Percentiles rank a stretch among this genome's conserved stretches.
These are phyloP conservation scores for Vesta saturnalis DNA, from an alignment of 2,888 invertebrate genomes.

Conservation along the genomic window DNA sequence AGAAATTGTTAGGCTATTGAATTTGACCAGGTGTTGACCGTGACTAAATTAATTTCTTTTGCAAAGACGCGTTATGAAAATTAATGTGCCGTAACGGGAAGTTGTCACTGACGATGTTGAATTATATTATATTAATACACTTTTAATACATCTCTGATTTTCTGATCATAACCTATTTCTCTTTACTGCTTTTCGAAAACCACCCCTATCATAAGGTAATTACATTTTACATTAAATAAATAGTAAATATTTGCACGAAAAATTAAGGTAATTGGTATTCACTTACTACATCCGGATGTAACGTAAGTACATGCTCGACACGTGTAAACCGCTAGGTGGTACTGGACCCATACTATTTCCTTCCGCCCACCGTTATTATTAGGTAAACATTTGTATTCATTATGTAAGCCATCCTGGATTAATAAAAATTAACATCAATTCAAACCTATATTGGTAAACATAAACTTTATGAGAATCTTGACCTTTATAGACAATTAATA, in stretches of 20 bases:
- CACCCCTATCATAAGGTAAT: too few relatives aligned
- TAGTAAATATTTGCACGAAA: constrained; percentile 30
- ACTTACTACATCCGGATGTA: constrained; percentile 47
- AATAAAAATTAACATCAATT: background rate
- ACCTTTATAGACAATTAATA: background rate
- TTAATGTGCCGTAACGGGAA: constrained; percentile 48
- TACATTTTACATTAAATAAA: too few relatives aligned
- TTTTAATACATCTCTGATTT: too few relatives aligned
- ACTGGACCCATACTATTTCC: constrained; percentile 31
- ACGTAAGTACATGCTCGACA: constrained; percentile 45
- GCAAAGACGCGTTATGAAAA: constrained; percentile 50
- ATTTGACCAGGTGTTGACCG: constrained; percentile 17
- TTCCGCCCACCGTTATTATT: constrained; percentile 32
- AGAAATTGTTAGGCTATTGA: constrained; percentile 14
- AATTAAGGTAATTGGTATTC: constrained; percentile 47
- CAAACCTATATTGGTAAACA: constrained; percentile 1
- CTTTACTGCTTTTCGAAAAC: too few relatives aligned
- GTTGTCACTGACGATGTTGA: constrained; percentile 42
- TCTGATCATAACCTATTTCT: too few relatives aligned
- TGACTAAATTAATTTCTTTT: constrained; percentile 17
- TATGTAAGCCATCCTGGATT: constrained; percentile 9
- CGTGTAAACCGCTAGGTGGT: constrained; percentile 44
- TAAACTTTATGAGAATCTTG: constrained; percentile 12
- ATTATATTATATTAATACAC: constrained; percentile 21
- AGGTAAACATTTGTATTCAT: constrained; percentile 25